Percentiles rank a stretch among this genome's conserved stretches.
Conservation (phyloP, 2,797 vertebrate species). For the Hippopotamyrus pictus region DNA sequence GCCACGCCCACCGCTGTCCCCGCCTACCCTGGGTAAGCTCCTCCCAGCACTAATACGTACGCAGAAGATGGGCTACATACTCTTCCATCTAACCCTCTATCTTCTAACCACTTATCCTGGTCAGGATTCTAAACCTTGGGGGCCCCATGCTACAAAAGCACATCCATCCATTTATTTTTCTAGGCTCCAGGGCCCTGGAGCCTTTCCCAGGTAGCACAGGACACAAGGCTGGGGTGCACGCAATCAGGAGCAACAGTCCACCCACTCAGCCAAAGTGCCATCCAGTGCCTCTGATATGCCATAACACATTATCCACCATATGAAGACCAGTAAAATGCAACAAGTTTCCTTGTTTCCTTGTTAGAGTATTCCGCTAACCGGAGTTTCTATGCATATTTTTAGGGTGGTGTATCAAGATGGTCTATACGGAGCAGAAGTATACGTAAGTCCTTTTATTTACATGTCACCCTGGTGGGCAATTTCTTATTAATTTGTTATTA, state of each 20-base stretch:
- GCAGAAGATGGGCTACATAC: background rate
- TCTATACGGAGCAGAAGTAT: constrained; percentile 69
- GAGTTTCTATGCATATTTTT: constrained; percentile 20
- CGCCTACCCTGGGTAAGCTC: constrained; percentile 63
- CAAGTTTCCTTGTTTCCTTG: background rate
- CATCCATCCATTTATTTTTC: background rate
- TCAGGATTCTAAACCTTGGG: background rate
- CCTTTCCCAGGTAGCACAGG: background rate
- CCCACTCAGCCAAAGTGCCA: background rate
- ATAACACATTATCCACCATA: background rate
- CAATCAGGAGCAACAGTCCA: background rate
- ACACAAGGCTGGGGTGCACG: background rate
- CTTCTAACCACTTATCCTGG: background rate
- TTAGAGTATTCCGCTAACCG: background rate
- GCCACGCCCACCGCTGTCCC: constrained; percentile 62
- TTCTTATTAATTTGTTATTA: background rate
- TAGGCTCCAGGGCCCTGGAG: background rate
- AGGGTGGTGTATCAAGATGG: constrained; percentile 73
- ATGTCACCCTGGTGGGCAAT: background rate
- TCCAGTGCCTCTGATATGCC: background rate
- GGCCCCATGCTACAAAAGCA: background rate
- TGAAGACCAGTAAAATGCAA: background rate
- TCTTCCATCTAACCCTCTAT: background rate
- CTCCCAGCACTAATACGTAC: background rate
- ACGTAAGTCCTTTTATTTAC: constrained; percentile 50